Base-by-base conservation (phyloP, 2,888 invertebrate genomes). In the Oscheius sp. region DNA sequence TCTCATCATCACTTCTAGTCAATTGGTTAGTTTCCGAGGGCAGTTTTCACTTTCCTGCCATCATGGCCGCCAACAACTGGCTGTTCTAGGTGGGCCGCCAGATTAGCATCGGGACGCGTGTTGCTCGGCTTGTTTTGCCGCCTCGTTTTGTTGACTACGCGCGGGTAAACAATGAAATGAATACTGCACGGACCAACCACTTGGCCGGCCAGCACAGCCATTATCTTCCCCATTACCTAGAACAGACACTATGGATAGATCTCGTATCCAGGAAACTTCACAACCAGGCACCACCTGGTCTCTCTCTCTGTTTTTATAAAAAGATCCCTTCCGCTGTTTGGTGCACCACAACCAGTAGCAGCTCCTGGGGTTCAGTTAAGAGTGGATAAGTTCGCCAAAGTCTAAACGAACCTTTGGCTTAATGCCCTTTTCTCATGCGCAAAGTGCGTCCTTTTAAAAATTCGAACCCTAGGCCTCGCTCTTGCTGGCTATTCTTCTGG, bases 121-220 rank as follows among this genome's bases (percentile, higher is more conserved):
- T 66, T 66, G 66, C 66, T 66, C 66, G 66, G 66, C 66, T 66
- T 66, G 66, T 66, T 66, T 66, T 66, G 66, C 66, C 66, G 66
- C 66, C 66, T 66, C 52, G 66, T 66, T 66, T 66, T 66, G 66
- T 66, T 66, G 66, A 66, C 66, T 52, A 66, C 66, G 66, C 66
- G 52, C 66, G 66, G 52, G 66, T 66, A 66, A 66, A 66, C 66
- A 66, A 66, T 66, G 66, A 66, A 66, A 66, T 66, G 66, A 66
- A 66, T 66, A 66, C 66, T 66, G 66, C 66, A 61, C 49, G 52
- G 52, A 27, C 27, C 46, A 13, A 66, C 66, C 66, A 66, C 66
- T 66, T 66, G 66, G 66, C 43, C 16, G 46, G 35, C 63, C 45
- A 63, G 49, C 64, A 46, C 66, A 66, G 52, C 29, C 66, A 66